Evolutionary conservation across 2,888 invertebrate species (phyloP).

Genomic region (Caenorhabditis auriculariae): DNA sequence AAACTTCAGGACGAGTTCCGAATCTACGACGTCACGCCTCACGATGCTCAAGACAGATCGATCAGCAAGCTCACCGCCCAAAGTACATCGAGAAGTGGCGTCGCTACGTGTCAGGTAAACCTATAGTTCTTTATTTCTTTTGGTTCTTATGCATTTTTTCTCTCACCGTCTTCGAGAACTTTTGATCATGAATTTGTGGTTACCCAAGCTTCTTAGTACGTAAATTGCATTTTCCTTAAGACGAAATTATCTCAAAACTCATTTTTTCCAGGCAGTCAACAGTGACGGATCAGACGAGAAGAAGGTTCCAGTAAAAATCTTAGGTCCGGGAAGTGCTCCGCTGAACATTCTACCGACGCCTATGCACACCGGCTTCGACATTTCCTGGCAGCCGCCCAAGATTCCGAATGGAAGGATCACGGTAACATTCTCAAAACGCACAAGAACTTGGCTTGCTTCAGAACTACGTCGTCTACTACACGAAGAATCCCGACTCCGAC

Average conservation of each 20-base stretch:
- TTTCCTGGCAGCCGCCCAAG: constrained; percentile 57
- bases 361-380: constrained; percentile 59
- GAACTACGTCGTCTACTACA: constrained; percentile 60
- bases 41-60: constrained; percentile 48
- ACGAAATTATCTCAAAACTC: too few species aligned
- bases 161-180: not conserved
- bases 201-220: not conserved
- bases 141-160: not conserved
- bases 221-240: not conserved
- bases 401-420: constrained; percentile 55
- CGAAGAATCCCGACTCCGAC: constrained; percentile 56
- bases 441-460: constrained; percentile 13
- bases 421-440: constrained; percentile 12
- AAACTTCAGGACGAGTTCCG: constrained; percentile 55
- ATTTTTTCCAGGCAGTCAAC: constrained; percentile 34
- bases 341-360: constrained; percentile 51
- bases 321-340: constrained; percentile 57
- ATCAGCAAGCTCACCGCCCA: constrained; percentile 55
- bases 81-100: constrained; percentile 55
- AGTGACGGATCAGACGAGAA: constrained; percentile 53
- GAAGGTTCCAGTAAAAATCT: constrained; percentile 53
- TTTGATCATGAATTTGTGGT: too few species aligned
- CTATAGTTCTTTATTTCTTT: too few species aligned
- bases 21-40: constrained; percentile 55
- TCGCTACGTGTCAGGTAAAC: constrained; percentile 52